These are phyloP conservation scores for Contarinia nasturtii DNA, from an alignment of 1,140 invertebrate species.

Conservation along the genomic window DNA sequence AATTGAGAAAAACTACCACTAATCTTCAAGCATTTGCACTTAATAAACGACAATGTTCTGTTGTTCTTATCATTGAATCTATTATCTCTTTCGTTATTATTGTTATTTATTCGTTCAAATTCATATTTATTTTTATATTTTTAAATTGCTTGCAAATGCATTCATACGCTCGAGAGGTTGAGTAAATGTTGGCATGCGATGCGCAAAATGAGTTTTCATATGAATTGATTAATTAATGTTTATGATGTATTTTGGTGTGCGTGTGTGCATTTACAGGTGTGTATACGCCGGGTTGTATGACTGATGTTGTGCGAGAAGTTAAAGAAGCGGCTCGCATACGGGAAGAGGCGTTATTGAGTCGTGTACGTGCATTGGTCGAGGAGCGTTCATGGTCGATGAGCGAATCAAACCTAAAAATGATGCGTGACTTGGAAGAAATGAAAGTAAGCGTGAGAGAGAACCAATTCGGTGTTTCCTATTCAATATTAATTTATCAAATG, in stretches of 20 bases:
- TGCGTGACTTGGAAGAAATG: slow-evolving; percentile 21
- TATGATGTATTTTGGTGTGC: background rate
- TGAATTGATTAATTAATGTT: background rate
- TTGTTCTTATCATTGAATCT: too few species aligned
- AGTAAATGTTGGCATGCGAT: too few species aligned
- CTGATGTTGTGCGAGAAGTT: slow-evolving; percentile 53
- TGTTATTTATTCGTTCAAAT: too few species aligned
- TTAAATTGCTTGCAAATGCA: too few species aligned
- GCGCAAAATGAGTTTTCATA: background rate
- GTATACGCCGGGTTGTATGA: slow-evolving; percentile 53
- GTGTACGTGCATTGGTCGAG: slow-evolving; percentile 37
- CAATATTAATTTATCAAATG: background rate
- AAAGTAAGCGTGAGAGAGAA: slow-evolving; percentile 11
- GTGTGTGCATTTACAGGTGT: slow-evolving; percentile 16
- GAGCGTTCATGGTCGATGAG: slow-evolving; percentile 28
- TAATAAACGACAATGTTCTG: too few species aligned
- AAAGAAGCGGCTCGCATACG: slow-evolving; percentile 47
- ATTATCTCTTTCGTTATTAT: too few species aligned
- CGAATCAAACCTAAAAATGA: slow-evolving; percentile 24
- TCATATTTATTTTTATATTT: too few species aligned
- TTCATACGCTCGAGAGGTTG: too few species aligned
- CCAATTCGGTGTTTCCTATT: background rate
- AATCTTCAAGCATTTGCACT: too few species aligned
- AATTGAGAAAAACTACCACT: too few species aligned
- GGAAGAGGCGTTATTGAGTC: slow-evolving; percentile 43